These are phyloP conservation scores for Tholera decimalis DNA, from an alignment of 2,888 invertebrate species.

Conservation along the genomic window DNA sequence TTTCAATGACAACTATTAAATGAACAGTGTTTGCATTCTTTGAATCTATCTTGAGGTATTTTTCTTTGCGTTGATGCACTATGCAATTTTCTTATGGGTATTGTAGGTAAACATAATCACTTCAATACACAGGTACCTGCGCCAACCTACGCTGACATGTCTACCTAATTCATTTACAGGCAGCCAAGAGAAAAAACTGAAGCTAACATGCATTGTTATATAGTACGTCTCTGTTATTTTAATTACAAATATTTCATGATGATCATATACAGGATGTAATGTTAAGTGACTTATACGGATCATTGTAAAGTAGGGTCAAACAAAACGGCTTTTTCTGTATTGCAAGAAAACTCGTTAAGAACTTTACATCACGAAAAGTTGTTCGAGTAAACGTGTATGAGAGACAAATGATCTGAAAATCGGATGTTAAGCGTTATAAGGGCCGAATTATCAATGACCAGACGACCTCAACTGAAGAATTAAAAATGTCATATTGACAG, in stretches of 20 bases:
- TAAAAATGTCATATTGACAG: no score
- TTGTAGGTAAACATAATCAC: conserved; percentile 5
- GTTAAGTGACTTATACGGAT: neutral
- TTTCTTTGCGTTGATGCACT: conserved; percentile 17
- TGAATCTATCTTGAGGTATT: conserved; percentile 34
- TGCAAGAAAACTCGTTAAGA: no score
- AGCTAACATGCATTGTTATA: conserved; percentile 17
- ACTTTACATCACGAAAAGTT: no score
- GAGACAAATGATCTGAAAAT: no score
- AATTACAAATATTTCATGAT: conserved; percentile 3
- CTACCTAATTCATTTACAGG: neutral
- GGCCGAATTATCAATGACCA: no score
- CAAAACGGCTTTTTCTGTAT: no score
- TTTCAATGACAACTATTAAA: conserved; percentile 34
- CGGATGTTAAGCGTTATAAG: no score
- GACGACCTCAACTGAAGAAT: no score
- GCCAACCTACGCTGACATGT: no score
- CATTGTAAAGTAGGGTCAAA: no score
- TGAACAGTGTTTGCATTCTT: conserved; percentile 47
- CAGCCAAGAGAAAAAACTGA: conserved; percentile 8
- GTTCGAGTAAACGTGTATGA: no score
- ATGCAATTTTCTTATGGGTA: conserved; percentile 27
- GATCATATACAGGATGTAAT: neutral
- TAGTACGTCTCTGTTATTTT: no score
- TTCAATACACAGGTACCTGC: conserved; percentile 5